Conservation (phyloP, 2,888 invertebrate genomes). For the Drosophila kuntzei region DNA sequence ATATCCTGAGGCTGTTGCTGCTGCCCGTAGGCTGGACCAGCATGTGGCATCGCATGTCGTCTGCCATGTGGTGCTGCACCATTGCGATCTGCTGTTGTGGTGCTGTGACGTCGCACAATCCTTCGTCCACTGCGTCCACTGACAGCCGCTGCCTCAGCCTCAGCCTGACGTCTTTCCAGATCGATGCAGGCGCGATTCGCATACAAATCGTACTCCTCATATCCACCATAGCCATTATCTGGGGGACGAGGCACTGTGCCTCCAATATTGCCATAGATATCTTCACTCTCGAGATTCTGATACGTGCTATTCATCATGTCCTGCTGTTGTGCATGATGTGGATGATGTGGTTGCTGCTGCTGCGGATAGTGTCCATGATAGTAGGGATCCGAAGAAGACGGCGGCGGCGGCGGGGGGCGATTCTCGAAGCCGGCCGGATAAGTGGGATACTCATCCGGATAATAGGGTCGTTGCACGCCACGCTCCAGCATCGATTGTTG, state of each 20-base stretch:
- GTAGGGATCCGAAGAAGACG: conserved; percentile 65
- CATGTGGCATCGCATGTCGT: conserved; percentile 61
- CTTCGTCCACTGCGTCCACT: conserved; percentile 70
- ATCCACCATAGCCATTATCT: conserved; percentile 62
- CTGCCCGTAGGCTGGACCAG: conserved; percentile 56
- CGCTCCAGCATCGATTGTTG: conserved; percentile 85
- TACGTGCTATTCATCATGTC: conserved; percentile 84
- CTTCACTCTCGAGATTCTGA: conserved; percentile 84
- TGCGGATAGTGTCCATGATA: conserved; percentile 64
- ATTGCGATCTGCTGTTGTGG: conserved; percentile 84
- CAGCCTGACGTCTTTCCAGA: conserved; percentile 83
- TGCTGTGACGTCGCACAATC: conserved; percentile 85
- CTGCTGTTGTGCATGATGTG: too few species aligned
- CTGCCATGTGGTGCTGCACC: conserved; percentile 49
- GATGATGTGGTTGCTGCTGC: conserved; percentile 38
- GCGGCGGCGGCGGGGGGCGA: conserved; percentile 60
- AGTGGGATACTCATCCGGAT: conserved; percentile 84
- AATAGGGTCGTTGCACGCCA: conserved; percentile 83
- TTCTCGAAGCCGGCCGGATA: conserved; percentile 83
- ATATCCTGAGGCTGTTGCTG: conserved; percentile 61
- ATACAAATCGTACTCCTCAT: conserved; percentile 84
- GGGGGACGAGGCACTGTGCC: conserved; percentile 46
- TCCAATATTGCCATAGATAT: conserved; percentile 84
- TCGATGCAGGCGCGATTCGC: conserved; percentile 85
- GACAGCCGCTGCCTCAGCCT: conserved; percentile 55